Base-by-base conservation (phyloP, 2,797 vertebrate genomes). In the Neoniphon sammara region DNA sequence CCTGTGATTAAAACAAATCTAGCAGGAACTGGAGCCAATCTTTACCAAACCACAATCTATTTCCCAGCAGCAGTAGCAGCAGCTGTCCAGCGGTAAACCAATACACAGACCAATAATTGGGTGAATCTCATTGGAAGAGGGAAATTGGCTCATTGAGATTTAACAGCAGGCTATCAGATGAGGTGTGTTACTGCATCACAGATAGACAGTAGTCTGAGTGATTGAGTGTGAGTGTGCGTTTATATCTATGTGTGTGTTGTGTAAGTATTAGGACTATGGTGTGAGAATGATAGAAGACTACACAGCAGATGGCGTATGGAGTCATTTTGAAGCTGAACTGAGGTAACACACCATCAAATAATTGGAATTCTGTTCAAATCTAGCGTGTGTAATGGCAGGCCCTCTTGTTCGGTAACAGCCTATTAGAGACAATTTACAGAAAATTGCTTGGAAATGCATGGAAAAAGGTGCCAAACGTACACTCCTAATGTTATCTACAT, bases 71-170 rank as follows among this genome's bases (percentile, higher is more conserved):
- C 69, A 76, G 66, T 81, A 80, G 84, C 2, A 86, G 89, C 89
- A 91, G 90, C 91, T 90, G 88, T 85, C 87, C 81, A 52, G 82
- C 1, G 56, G 75, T 80, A 82, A 87, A 86, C 86, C 82, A 85
- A 90, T 80, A 85, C 85, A 71, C 88, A 83, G 56, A 80, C 75
- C 85, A 72, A 77, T 89, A 85, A 92, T 83, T 87, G 79, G 73
- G 47, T 73, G 77, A 73, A 85, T 83, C 84, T 91, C 83, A 86
- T 81, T 81, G 85, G 88, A 84, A 50, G 82, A 75, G 42, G 65
- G 61, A 84, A 87, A 90, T 87, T 85, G 87, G 69, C 81, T 90
- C 78, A 79, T 85, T 87, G 83, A 80, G 85, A 89, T 91, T 87
- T 86, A 87, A 77, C 81, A 81, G 78, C 70, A 78, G 80, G 78